Percentiles rank a stretch among this genome's conserved stretches.
phyloP scores from a whole-genome alignment of 1,140 invertebrate species.

The Oreohelix idahoensis region DNA sequence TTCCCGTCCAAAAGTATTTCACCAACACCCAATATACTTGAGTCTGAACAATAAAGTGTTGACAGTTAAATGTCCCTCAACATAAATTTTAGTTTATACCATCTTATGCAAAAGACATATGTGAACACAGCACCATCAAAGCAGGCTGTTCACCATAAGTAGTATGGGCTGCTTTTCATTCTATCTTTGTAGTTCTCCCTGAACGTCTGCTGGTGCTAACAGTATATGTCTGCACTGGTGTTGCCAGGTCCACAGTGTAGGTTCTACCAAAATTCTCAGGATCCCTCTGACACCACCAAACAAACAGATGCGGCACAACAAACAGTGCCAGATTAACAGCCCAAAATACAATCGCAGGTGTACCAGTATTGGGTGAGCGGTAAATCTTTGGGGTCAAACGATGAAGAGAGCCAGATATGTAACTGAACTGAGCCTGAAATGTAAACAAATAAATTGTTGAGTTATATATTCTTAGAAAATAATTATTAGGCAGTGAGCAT shows the following conservation, averaged over 20 bases:
- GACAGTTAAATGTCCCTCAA: too few species aligned
- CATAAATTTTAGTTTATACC: too few species aligned
- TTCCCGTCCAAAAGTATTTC: too few species aligned
- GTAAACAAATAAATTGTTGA: background rate
- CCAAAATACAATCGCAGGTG: slow-evolving; percentile 53
- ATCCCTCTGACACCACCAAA: slow-evolving; percentile 36
- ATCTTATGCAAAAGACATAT: too few species aligned
- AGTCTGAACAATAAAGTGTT: too few species aligned
- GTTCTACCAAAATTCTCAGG: slow-evolving; percentile 27
- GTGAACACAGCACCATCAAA: too few species aligned
- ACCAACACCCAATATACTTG: too few species aligned
- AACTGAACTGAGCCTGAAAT: slow-evolving; percentile 60
- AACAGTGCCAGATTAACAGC: slow-evolving; percentile 54
- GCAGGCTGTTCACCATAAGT: too few species aligned
- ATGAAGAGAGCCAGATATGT: slow-evolving; percentile 61
- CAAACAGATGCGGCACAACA: slow-evolving; percentile 60
- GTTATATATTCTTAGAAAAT: too few species aligned
- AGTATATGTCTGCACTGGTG: background rate
- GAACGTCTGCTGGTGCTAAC: background rate
- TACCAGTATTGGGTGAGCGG: slow-evolving; percentile 48
- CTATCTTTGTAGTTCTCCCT: background rate
- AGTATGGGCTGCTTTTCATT: background rate
- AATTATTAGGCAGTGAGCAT: too few species aligned
- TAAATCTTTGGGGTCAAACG: slow-evolving; percentile 50
- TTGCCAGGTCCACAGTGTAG: slow-evolving; percentile 23